Percentiles rank a stretch among this genome's conserved stretches.
These are phyloP conservation scores for Microplitis demolitor DNA, from an alignment of 1,140 invertebrate genomes.

Conservation along the genomic window DNA sequence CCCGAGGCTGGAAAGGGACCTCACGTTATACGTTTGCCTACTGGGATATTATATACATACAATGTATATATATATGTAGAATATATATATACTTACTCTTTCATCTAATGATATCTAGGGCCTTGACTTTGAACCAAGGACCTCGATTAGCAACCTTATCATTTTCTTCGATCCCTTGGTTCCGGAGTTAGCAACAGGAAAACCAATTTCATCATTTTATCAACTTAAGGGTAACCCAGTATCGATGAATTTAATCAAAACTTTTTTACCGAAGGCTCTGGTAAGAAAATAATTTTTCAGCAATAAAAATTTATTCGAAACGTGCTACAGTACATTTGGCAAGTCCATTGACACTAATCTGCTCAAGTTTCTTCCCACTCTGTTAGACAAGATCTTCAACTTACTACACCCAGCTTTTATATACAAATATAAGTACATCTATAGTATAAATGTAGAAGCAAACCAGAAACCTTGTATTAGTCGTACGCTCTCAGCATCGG, in stretches of 20 bases:
- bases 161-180: not conserved
- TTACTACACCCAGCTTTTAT: slow-evolving; percentile 9
- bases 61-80: not conserved
- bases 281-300: not conserved
- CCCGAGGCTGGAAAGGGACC: slow-evolving; percentile 49
- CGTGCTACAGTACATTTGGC: not conserved
- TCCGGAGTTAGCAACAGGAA: not conserved
- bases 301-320: not conserved
- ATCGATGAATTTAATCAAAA: not conserved
- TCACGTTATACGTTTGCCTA: slow-evolving; percentile 33
- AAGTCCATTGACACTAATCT: slow-evolving; percentile 25
- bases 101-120: slow-evolving; percentile 46
- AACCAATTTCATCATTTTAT: not conserved
- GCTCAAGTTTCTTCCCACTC: slow-evolving; percentile 27
- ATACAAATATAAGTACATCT: not conserved
- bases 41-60: not conserved
- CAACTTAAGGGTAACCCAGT: not conserved
- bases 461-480: not conserved
- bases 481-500: not conserved
- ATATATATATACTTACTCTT: slow-evolving; percentile 29
- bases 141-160: slow-evolving; percentile 17
- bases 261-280: not conserved
- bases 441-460: too few relatives aligned
- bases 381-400: slow-evolving; percentile 25
- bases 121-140: slow-evolving; percentile 41